These are phyloP conservation scores for Chiroxiphia lanceolata DNA, from an alignment of 2,797 vertebrate genomes.

Conservation along the genomic window DNA sequence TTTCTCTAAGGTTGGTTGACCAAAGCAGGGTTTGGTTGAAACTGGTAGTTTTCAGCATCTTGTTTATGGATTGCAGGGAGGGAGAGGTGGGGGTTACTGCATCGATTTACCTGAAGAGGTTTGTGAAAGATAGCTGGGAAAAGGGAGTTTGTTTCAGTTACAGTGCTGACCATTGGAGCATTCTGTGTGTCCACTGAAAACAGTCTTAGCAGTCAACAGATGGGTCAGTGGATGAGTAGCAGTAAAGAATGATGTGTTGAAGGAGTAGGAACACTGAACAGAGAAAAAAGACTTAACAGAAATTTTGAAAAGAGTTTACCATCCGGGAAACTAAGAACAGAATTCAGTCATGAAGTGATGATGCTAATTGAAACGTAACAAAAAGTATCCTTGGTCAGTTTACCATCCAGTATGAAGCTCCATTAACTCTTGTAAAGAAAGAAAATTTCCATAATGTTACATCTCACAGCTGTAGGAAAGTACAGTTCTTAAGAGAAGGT, in stretches of 20 bases:
- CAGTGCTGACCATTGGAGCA: not conserved
- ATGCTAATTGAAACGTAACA: not conserved
- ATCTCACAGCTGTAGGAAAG: not conserved
- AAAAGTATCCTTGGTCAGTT: not conserved
- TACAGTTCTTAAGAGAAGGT: not conserved
- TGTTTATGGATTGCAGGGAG: accelerated
- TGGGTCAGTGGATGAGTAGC: not conserved
- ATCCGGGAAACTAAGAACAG: not conserved
- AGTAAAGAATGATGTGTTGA: not conserved
- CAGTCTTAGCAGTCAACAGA: not conserved
- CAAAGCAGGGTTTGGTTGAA: not conserved
- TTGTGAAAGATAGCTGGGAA: not conserved
- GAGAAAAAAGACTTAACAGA: not conserved
- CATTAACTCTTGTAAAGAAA: not conserved
- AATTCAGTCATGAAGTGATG: not conserved
- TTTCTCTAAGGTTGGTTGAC: not conserved
- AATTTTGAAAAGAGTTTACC: not conserved
- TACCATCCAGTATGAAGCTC: not conserved
- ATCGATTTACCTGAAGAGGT: not conserved
- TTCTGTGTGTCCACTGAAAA: not conserved
- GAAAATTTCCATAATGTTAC: not conserved
- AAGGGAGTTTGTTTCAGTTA: not conserved
- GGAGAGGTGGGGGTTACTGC: not conserved
- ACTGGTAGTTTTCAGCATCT: not conserved
- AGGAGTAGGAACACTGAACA: not conserved